Evolutionary conservation across 2,888 invertebrate species (phyloP), one percentile per base, ranked within the genome.

Genomic region (Cremastinae sp.): DNA sequence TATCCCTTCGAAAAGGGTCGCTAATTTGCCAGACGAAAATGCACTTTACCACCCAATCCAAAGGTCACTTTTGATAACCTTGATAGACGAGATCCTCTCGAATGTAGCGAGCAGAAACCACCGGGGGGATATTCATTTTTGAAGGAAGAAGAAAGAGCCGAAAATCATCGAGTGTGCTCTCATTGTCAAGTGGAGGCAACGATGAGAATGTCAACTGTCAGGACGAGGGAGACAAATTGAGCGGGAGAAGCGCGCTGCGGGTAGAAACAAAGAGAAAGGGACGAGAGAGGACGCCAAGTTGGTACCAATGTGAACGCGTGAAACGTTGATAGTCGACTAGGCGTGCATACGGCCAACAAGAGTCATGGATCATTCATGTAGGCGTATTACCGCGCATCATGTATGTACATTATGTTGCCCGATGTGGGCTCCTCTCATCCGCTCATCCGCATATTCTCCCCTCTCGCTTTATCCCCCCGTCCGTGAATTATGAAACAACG

Each of bases 401-500:
- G 74, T 74, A 70, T 70, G 74, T 65, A 70, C 66, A 77, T 79
- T 79, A 70, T 77, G 74, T 74, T 73, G 51, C 73, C 74, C 68
- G 76, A 28, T 28, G 76, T 72, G 68, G 69, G 69, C 69, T 69
- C 71, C 74, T 79, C 76, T 69, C 76, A 76, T 76, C 65, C 61
- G 45, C 20, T 55, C 59, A 39, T 69, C 61, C 66, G 71, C 72
- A 49, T 37, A 51, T 59, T 58, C 59, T 53, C 73, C 16, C 35
- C 41, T n/a, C 37, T 39, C 62, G 37, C 47, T 8, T 49, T 39
- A 18, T n/a, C 12, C 18, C 12, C 37, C 45, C 61, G 56, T 39
- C 65, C 81, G 84, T 88, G 86, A 88, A 88, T 89, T 88, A 89
- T 88, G 88, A 88, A 89, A 89, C 89, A 89, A 88, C 89, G 88